phyloP scores from a whole-genome alignment of 2,797 vertebrate genomes.

The Ctenopoma kingsleyae region DNA sequence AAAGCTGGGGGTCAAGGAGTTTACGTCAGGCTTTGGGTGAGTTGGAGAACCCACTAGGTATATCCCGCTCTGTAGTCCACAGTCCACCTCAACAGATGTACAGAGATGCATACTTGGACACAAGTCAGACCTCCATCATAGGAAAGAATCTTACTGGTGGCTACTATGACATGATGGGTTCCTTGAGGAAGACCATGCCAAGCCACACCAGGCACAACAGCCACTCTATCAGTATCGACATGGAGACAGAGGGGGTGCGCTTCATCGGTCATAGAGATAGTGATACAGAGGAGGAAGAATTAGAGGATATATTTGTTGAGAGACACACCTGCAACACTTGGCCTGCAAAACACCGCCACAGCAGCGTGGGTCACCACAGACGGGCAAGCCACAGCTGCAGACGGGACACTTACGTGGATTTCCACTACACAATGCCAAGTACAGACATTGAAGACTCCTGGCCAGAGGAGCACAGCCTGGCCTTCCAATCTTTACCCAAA shows the following conservation, averaged over 20 bases:
- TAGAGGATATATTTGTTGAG: conserved; percentile 79
- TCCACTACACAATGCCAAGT: conserved; percentile 87
- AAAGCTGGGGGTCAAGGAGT: conserved; percentile 88
- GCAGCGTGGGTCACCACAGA: conserved; percentile 71
- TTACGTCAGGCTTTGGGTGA: conserved; percentile 83
- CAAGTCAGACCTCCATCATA: conserved; percentile 63
- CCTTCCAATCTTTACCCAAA: conserved; percentile 78
- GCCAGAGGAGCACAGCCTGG: conserved; percentile 78
- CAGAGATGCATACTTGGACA: conserved; percentile 79
- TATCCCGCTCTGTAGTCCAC: conserved; percentile 76
- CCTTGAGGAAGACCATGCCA: conserved; percentile 87
- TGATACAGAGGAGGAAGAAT: conserved; percentile 78
- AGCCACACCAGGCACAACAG: conserved; percentile 68
- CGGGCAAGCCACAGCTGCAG: conserved; percentile 76
- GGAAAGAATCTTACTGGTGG: conserved; percentile 77
- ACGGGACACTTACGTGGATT: conserved; percentile 80
- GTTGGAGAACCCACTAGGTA: conserved; percentile 86
- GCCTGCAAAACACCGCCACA: conserved; percentile 89
- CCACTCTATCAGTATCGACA: conserved; percentile 84
- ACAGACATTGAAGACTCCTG: conserved; percentile 86
- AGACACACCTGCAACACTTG: conserved; percentile 85
- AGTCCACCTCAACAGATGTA: conserved; percentile 74
- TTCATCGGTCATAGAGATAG: conserved; percentile 77
- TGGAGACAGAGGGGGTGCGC: conserved; percentile 83
- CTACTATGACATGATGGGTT: conserved; percentile 89